phyloP scores from a whole-genome alignment of 2,797 vertebrate species.

The Acomys russatus region DNA sequence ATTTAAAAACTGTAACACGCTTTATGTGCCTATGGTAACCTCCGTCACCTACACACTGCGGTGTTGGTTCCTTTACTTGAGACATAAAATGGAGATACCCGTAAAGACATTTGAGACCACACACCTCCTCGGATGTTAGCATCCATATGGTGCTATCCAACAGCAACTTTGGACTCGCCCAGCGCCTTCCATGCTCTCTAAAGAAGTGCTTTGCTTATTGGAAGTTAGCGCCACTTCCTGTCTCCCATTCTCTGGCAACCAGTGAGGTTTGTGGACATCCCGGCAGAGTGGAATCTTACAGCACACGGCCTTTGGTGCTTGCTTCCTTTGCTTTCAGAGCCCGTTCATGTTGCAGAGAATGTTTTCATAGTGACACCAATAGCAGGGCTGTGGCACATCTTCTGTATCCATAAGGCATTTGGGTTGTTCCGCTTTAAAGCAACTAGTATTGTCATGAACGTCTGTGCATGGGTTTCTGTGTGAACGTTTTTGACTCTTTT shows the following conservation, averaged over 20 bases:
- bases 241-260: neutral
- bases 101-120: conserved; percentile 5
- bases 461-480: conserved; percentile 14
- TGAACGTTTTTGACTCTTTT: neutral
- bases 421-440: neutral
- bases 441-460: neutral
- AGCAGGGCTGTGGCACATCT: neutral
- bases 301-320: neutral
- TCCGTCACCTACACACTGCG: neutral
- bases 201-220: neutral
- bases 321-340: conserved; percentile 45
- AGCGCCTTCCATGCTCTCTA: neutral
- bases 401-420: neutral
- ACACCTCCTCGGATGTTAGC: neutral
- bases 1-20: conserved; percentile 25
- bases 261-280: conserved; percentile 33
- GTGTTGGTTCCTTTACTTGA: neutral
- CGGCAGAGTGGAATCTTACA: neutral
- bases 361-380: neutral
- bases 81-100: neutral
- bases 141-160: neutral
- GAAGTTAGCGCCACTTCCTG: neutral
- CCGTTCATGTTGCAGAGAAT: neutral
- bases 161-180: neutral
- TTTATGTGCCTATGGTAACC: conserved; percentile 38